Evolutionary conservation across 2,797 vertebrate genomes (phyloP), one percentile per base, ranked within the genome.

Genomic region (Odontamblyopus rebecca): DNA sequence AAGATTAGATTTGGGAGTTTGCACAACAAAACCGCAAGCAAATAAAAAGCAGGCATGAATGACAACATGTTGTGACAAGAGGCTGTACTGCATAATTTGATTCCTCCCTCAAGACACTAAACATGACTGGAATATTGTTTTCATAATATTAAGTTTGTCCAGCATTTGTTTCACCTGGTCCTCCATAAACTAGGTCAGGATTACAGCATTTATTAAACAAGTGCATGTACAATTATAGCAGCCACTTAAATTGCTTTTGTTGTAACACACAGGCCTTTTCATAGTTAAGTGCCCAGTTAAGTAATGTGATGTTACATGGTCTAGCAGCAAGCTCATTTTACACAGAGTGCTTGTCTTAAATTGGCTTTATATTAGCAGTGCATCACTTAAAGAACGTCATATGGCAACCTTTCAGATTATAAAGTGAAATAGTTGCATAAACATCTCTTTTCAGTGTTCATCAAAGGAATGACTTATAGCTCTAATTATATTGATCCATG

Each of bases 401-500:
- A 72, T 65, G 71, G 41, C 51, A 74, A 68, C 70, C 74, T 74
- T 73, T 67, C 61, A 61, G 23, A 72, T 77, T 76, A 68, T 72
- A 50, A 70, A 71, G 71, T 75, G 27, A 68, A 83, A 81, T 71
- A 75, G 62, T 27, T 68, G 63, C 68, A 75, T 62, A 67, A 79
- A 70, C 13, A 29, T 72, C 66, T 78, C 38, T 62, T 38, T 71
- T 79, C 67, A 70, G 72, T 75, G 75, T 68, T 61, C 73, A 70
- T 57, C 41, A 60, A 73, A 81, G 76, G 57, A 76, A 83, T 90
- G 86, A 91, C 84, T 88, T 89, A 88, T 85, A 73, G 82, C 82
- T 83, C 88, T 88, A 88, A 91, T 91, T 91, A 89, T 79, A 82
- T 79, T 90, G 88, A 93, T 90, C 78, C 85, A 85, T 87, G 85